phyloP scores from a whole-genome alignment of 2,113 vertebrate species.

The Pomatostomus ruficeps region DNA sequence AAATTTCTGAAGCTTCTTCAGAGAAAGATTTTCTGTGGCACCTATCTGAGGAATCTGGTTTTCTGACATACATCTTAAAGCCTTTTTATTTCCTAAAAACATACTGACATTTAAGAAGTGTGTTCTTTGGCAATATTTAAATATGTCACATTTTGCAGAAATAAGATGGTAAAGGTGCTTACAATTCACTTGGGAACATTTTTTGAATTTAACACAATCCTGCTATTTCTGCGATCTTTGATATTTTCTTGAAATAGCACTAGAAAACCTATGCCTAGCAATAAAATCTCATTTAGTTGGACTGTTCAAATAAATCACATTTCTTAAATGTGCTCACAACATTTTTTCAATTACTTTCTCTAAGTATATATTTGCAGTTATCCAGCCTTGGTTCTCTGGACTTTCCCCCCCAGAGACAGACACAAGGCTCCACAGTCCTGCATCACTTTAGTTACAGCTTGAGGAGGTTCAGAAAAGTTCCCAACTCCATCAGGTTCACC shows the following conservation, averaged over 20 bases:
- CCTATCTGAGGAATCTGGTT: not conserved
- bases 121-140: constrained; percentile 10
- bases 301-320: not conserved
- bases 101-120: constrained; percentile 32
- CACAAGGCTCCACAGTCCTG: constrained; percentile 67
- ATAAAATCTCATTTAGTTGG: not conserved
- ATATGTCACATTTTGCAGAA: not conserved
- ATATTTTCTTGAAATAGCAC: constrained; percentile 40
- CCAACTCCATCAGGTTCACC: constrained; percentile 76
- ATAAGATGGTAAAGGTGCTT: not conserved
- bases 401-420: constrained; percentile 62
- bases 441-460: constrained; percentile 63
- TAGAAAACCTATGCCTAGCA: not conserved
- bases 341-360: constrained; percentile 63
- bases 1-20: constrained; percentile 4
- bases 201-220: constrained; percentile 7
- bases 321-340: not conserved
- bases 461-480: constrained; percentile 73
- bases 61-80: not conserved
- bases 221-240: constrained; percentile 36
- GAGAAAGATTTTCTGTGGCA: not conserved
- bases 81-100: constrained; percentile 12
- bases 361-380: constrained; percentile 74
- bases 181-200: constrained; percentile 18
- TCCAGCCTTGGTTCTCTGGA: constrained; percentile 77